These are phyloP conservation scores for Brachionichthys hirsutus DNA, from an alignment of 2,113 vertebrate species.

Conservation along the genomic window DNA sequence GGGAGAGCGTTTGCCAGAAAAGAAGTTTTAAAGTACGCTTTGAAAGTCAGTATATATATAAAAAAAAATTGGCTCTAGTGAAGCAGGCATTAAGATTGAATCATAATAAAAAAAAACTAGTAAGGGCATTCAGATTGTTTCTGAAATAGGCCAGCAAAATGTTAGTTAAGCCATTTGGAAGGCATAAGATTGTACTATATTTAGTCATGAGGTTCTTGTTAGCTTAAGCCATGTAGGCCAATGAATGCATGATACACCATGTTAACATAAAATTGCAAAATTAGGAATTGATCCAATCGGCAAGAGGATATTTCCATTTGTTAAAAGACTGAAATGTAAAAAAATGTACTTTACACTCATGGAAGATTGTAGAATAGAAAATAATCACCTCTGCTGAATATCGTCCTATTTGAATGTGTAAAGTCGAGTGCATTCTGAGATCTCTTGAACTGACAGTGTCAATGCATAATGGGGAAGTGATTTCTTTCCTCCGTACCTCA, in stretches of 20 bases:
- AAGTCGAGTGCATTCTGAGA: constrained; percentile 48
- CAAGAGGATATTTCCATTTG: constrained; percentile 20
- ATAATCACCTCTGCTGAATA: too few species aligned
- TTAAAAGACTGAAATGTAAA: too few species aligned
- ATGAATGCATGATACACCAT: constrained; percentile 47
- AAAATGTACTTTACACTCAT: constrained; percentile 25
- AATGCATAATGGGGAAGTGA: constrained; percentile 54
- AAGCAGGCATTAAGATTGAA: constrained; percentile 21
- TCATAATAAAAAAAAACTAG: constrained; percentile 13
- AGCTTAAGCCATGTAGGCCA: constrained; percentile 46
- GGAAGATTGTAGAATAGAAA: background rate
- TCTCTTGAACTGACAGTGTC: constrained; percentile 49
- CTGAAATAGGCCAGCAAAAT: constrained; percentile 11
- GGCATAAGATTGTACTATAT: constrained; percentile 11
- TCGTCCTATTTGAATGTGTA: constrained; percentile 32
- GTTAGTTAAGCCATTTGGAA: constrained; percentile 19
- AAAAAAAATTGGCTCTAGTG: background rate
- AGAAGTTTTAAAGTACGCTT: constrained; percentile 17
- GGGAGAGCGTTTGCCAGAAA: background rate
- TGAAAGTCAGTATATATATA: constrained; percentile 18
- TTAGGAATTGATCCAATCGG: constrained; percentile 59
- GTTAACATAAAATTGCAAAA: constrained; percentile 57
- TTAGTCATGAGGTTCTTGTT: constrained; percentile 23
- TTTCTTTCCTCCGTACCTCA: constrained; percentile 63
- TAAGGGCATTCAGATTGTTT: background rate